Percentiles rank a stretch among this genome's conserved stretches.
phyloP scores from a whole-genome alignment of 2,888 invertebrate genomes.

The Xestia sexstrigata region DNA sequence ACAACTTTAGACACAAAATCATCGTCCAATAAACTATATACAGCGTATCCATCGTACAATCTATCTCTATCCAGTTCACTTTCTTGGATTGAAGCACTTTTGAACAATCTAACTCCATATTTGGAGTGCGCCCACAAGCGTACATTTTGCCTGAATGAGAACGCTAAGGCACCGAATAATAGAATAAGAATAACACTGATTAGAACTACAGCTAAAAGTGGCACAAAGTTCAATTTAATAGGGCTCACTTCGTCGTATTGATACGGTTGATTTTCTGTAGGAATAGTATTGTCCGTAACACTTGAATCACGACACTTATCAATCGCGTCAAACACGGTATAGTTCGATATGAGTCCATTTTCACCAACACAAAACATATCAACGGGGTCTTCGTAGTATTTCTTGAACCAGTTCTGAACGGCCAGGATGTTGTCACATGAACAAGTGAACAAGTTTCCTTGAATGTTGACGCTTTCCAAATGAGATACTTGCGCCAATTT shows the following conservation, averaged over 20 bases:
- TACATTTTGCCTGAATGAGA: constrained; percentile 95
- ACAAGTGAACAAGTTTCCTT: constrained; percentile 95
- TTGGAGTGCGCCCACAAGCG: constrained; percentile 95
- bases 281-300: constrained; percentile 89
- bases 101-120: constrained; percentile 95
- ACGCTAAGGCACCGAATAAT: constrained; percentile 93
- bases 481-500: constrained; percentile 91
- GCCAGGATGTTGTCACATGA: constrained; percentile 93
- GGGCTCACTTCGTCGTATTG: constrained; percentile 93
- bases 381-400: constrained; percentile 91
- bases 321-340: constrained; percentile 87
- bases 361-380: constrained; percentile 92
- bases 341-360: constrained; percentile 82
- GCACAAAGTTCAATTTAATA: constrained; percentile 93
- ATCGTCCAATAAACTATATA: constrained; percentile 96
- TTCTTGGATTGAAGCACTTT: constrained; percentile 90
- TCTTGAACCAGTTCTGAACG: constrained; percentile 93
- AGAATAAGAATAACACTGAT: constrained; percentile 93
- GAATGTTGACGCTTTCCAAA: constrained; percentile 92
- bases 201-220: constrained; percentile 93
- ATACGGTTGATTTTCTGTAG: constrained; percentile 90
- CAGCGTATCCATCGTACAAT: constrained; percentile 96
- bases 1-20: constrained; percentile 93
- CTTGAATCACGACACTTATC: constrained; percentile 88
- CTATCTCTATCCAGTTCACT: constrained; percentile 92